A percentile compares a stretch with the other conserved stretches of the same genome.
These are phyloP conservation scores for Plebejus anna DNA, from an alignment of 2,888 invertebrate genomes.

Conservation along the genomic window DNA sequence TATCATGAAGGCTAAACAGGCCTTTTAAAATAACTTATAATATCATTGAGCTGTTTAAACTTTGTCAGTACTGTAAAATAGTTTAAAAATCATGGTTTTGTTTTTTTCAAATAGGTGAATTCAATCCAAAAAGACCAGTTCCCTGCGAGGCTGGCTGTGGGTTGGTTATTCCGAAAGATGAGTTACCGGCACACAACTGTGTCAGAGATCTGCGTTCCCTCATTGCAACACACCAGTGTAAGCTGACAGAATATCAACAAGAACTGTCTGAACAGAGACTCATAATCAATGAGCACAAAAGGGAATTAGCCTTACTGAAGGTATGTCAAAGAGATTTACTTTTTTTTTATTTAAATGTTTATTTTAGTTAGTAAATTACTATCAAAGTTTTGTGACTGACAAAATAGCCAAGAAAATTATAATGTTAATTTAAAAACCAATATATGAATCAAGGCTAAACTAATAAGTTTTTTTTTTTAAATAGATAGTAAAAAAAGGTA, in stretches of 20 bases:
- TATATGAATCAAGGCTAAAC: too few relatives aligned
- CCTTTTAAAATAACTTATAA: background rate
- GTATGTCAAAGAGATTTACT: slow-evolving; percentile 57
- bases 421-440: too few relatives aligned
- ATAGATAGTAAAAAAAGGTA: too few relatives aligned
- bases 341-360: too few relatives aligned
- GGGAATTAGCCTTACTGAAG: slow-evolving; percentile 92
- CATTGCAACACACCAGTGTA: slow-evolving; percentile 92
- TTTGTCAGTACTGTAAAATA: background rate
- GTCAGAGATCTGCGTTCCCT: slow-evolving; percentile 91
- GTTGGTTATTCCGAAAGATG: slow-evolving; percentile 96
- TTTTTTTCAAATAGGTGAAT: slow-evolving; percentile 58
- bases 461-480: too few relatives aligned
- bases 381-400: too few relatives aligned
- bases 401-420: background rate
- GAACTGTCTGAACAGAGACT: slow-evolving; percentile 92
- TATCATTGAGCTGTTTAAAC: background rate
- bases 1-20: background rate
- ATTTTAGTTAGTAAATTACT: too few relatives aligned
- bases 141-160: slow-evolving; percentile 97
- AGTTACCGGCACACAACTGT: slow-evolving; percentile 96
- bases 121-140: slow-evolving; percentile 95
- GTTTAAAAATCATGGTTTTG: background rate
- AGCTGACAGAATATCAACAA: slow-evolving; percentile 91
- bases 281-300: slow-evolving; percentile 92